Evolutionary conservation across 2,113 vertebrate genomes (phyloP).

Genomic region (Oncorhynchus nerka): DNA sequence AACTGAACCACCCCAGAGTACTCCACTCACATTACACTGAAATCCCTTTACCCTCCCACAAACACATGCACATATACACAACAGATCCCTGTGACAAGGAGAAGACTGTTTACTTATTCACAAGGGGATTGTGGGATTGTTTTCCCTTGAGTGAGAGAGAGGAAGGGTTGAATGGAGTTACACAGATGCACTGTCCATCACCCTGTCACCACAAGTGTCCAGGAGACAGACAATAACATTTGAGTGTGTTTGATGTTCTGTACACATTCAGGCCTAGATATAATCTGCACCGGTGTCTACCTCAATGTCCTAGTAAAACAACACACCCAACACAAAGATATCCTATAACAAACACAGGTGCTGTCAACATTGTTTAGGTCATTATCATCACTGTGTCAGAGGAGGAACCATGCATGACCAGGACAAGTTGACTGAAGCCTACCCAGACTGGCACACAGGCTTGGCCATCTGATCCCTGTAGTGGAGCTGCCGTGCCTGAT

Average conservation of each 20-base stretch:
- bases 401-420: no score
- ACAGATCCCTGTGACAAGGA: background rate
- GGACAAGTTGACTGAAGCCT: no score
- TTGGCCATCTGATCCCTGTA: no score
- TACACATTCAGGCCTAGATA: background rate
- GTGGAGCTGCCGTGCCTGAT: background rate
- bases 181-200: background rate
- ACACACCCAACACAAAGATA: background rate
- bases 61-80: slow-evolving; percentile 10
- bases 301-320: background rate
- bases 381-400: no score
- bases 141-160: no score
- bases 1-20: no score
- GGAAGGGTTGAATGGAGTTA: background rate
- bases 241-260: background rate
- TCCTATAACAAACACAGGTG: no score
- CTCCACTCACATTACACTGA: slow-evolving; percentile 53
- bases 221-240: no score
- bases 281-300: background rate
- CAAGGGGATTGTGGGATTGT: background rate
- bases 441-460: no score
- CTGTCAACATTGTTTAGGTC: no score
- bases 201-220: no score
- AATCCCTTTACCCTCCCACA: slow-evolving; percentile 67
- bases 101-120: background rate